Evolutionary conservation across 2,113 vertebrate species (phyloP), one percentile per base, ranked within the genome.

Genomic region (Egretta garzetta): DNA sequence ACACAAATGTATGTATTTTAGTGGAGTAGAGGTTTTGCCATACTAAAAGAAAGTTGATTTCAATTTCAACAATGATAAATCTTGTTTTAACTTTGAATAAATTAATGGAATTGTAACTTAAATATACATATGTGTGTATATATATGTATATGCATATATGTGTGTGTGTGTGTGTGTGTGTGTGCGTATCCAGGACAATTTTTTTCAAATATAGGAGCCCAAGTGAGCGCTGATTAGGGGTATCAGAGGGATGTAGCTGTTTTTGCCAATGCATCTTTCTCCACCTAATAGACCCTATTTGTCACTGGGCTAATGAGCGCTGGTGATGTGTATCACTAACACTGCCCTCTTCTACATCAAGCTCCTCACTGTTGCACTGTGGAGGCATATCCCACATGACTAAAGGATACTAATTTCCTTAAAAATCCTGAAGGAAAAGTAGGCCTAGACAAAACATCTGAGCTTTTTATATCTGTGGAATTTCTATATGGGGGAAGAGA

Each of bases 401-500:
- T 62, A 58, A 87, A 86, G 85, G 67, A 66, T 90, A 70, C 53
- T 58, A 28, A 85, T 94, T 91, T 93, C 93, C 83, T 88, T 64
- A 24, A 91, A 96, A 96, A 66, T 82, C 92, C 74, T 96, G 85
- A 50, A 94, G 85, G 92, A 94, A 66, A 96, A 77, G 27, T 21
- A 59, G 41, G 15, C 74, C 77, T 95, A 95, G 92, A 95, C 96
- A 97, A 94, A 97, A 97, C 90, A 90, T 93, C 55, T 58, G 71
- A 88, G 53, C 43, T 79, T 95, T 96, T 89, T 90, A 20, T 63
- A 87, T 63, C 80, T n/a, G 53, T 75, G 88, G 90, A 96, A 96
- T 96, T 95, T 83, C 87, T 80, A 4, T 23, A 55, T 1, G 1
- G 55, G 19, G 53, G 18, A 68, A 62, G 30, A 60, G 27, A 90